Conservation (phyloP, 2,888 invertebrate genomes). For the Rhyacophila evoluta region DNA sequence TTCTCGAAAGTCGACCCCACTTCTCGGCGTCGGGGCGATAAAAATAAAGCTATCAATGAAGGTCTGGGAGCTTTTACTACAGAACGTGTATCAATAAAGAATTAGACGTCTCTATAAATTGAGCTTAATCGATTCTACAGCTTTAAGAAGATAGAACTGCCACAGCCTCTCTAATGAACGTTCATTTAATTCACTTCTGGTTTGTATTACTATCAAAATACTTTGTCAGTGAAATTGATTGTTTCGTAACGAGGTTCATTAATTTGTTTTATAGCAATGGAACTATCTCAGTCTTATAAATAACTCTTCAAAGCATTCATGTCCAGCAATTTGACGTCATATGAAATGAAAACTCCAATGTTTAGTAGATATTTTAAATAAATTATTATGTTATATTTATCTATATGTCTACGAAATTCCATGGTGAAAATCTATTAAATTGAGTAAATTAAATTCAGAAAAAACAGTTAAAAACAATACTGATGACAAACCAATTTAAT, state of each 20-base stretch:
- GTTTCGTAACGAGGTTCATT: not conserved
- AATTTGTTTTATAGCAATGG: not conserved
- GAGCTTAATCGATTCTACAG: not conserved
- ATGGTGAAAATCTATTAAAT: no score
- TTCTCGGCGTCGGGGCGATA: not conserved
- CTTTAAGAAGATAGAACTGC: not conserved
- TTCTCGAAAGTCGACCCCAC: not conserved
- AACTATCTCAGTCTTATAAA: not conserved
- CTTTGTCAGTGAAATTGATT: not conserved
- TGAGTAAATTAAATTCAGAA: no score
- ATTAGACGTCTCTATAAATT: not conserved
- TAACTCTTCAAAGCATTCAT: no score
- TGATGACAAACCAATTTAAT: no score
- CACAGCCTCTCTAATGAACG: not conserved
- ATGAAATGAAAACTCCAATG: no score
- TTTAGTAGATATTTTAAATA: no score
- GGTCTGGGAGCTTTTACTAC: not conserved
- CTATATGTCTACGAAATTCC: no score
- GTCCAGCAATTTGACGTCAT: no score
- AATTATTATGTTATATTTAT: no score
- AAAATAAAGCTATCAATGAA: constrained; percentile 22
- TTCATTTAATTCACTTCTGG: constrained; percentile 10
- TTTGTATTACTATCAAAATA: not conserved
- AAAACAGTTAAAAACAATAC: no score
- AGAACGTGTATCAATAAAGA: not conserved